A percentile compares a stretch with the other conserved stretches of the same genome.
Conservation (phyloP, 2,888 invertebrate species). For the Mactromeris polynyma region DNA sequence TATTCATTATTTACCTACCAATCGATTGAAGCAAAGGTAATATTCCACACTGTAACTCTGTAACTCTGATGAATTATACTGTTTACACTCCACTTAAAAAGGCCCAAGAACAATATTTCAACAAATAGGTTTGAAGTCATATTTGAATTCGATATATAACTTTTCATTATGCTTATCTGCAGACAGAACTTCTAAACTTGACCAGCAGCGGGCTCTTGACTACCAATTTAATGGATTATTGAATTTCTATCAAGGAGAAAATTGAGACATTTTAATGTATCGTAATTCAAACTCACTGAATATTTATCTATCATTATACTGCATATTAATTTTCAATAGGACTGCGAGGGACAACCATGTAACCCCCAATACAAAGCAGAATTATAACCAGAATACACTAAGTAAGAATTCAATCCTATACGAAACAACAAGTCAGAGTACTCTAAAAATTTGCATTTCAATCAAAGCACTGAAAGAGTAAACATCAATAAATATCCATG, state of each 20-base stretch:
- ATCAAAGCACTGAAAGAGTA: too few species aligned
- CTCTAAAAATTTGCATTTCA: too few species aligned
- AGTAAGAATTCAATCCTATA: too few species aligned
- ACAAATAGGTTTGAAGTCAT: background rate
- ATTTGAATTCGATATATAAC: background rate
- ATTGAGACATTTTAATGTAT: background rate
- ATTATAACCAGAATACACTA: too few species aligned
- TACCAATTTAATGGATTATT: background rate
- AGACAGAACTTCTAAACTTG: background rate
- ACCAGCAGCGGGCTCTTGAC: background rate
- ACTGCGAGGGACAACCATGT: too few species aligned
- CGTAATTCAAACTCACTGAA: background rate
- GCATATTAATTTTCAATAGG: too few species aligned
- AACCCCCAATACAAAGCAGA: too few species aligned
- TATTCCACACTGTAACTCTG: background rate
- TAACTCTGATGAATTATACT: background rate
- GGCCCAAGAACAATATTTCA: background rate
- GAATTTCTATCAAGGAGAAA: conserved; percentile 8
- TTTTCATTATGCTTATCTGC: background rate
- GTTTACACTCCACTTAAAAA: background rate
- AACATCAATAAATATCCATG: too few species aligned
- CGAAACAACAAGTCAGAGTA: too few species aligned
- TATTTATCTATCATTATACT: background rate
- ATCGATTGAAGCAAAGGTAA: conserved; percentile 8
- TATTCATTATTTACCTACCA: background rate